Evolutionary conservation across 2,888 invertebrate genomes (phyloP).

Genomic region (Chloroclysta siterata): DNA sequence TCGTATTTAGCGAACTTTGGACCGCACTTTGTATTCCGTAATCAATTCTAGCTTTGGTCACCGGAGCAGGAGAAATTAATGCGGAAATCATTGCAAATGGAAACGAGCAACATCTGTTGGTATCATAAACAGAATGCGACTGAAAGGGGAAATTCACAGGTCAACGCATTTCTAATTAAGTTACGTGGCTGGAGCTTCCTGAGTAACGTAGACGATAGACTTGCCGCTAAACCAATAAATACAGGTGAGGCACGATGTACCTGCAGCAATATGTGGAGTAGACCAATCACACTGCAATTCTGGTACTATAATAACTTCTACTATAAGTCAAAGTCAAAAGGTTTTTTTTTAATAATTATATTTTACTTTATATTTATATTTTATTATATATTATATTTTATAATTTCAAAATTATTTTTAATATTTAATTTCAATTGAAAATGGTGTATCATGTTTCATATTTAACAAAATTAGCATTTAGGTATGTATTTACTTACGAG

Average conservation of each 20-base stretch:
- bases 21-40: conserved; percentile 35
- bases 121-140: conserved; percentile 57
- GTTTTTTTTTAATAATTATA: no score
- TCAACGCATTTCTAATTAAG: conserved; percentile 63
- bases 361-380: no score
- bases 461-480: no score
- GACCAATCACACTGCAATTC: not conserved
- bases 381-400: no score
- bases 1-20: conserved; percentile 37
- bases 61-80: conserved; percentile 51
- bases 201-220: conserved; percentile 46
- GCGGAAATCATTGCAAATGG: conserved; percentile 52
- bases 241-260: conserved; percentile 10
- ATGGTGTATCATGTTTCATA: no score
- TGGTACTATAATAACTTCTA: not conserved
- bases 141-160: conserved; percentile 53
- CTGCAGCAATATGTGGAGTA: conserved; percentile 12
- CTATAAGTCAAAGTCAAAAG: no score
- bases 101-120: conserved; percentile 52
- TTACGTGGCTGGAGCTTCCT: conserved; percentile 52
- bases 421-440: no score
- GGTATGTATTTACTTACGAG: no score
- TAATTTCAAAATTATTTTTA: no score
- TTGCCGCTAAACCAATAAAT: conserved; percentile 26
- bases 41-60: conserved; percentile 51